Evolutionary conservation across 2,888 invertebrate genomes (phyloP), one percentile per base, ranked within the genome.

Genomic region (Punctoribates punctum): DNA sequence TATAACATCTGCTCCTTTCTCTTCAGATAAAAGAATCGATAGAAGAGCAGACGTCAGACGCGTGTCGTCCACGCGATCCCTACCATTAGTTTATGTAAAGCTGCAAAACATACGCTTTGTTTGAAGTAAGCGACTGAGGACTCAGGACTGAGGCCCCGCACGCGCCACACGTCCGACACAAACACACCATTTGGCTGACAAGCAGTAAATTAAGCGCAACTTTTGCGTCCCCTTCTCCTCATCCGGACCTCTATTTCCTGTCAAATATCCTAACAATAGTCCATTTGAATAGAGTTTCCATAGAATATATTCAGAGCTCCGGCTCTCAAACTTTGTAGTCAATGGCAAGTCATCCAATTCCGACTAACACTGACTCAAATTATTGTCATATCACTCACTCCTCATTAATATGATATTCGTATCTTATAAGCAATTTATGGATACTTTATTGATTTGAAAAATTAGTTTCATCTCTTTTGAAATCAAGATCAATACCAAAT

Each of bases 171-270:
- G 65, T 65, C 34, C 65, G 3, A 25, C 38, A 9, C 34, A 34
- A 13, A 38, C 27, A 65, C 27, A 65, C 38, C 65, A 57, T 57
- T 57, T 57, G 62, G 29, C 34, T 13, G n/a, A 42, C 15, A 8
- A 8, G n/a, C 13, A 70, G 42, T 70, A 70, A 70, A 70, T 70
- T 70, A 20, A 70, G 70, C 70, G 11, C 23, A 70, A 70, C 70
- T 70, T 29, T 9, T 6, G 29, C 5, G 17, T 46, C 70, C 70
- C 70, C 42, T 11, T 65, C 70, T 70, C 70, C 70, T 70, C 65
- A 70, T 70, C 70, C 70, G 70, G 70, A 70, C 70, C n/a, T 70
- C 23, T 42, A 70, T 70, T 70, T 70, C 70, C 70, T 70, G 70
- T 23, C 23, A 70, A 70, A 4, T 23, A 42, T 42, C n/a, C 15